Evolutionary conservation across 2,113 vertebrate genomes (phyloP), one percentile per base, ranked within the genome.

Genomic region (Chlorocebus sabaeus): DNA sequence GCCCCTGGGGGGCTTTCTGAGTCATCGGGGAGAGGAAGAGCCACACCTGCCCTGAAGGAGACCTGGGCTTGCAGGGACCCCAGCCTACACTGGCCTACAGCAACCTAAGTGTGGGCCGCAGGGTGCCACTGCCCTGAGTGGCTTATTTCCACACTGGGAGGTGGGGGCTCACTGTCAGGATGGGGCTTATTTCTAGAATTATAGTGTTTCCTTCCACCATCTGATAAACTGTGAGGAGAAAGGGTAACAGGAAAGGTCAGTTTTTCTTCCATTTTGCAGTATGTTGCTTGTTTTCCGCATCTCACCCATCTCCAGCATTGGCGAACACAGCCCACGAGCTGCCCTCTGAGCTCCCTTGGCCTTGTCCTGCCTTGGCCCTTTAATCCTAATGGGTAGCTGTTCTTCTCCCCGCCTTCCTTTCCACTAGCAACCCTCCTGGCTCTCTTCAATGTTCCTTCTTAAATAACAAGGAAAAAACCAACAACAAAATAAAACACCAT

Each of bases 391-490:
- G 4, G 0, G 0, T 50, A 82, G 50, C 59, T 0, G 0, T 52
- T 86, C 13, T 52, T 86, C 13, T 78, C 72, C 3, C 23, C 0
- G 11, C 81, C 20, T 75, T 11, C 70, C 4, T 87, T 85, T 87
- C 59, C 85, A 91, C 80, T 75, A 4, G 38, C 12, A 70, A 35
- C 10, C 18, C 89, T 25, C 18, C 57, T 0, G 5, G 80, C 2
- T 38, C 57, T 97, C 64, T 48, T 89, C 94, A 92, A 83, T 70
- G 84, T 10, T 22, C 30, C 55, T 75, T 95, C 32, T 90, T 89
- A 64, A 76, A 45, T 68, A 50, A 90, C n/a, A 86, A 89, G 83
- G 48, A 87, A 86, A 55, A 81, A 2, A 12, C 59, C 0, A 50
- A 50, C 48, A 50, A 50, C 48, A 50, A 50, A 50, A 50, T 50